Evolutionary conservation across 2,888 invertebrate genomes (phyloP), one percentile per base, ranked within the genome.

Genomic region (Psylliodes chrysocephalus): DNA sequence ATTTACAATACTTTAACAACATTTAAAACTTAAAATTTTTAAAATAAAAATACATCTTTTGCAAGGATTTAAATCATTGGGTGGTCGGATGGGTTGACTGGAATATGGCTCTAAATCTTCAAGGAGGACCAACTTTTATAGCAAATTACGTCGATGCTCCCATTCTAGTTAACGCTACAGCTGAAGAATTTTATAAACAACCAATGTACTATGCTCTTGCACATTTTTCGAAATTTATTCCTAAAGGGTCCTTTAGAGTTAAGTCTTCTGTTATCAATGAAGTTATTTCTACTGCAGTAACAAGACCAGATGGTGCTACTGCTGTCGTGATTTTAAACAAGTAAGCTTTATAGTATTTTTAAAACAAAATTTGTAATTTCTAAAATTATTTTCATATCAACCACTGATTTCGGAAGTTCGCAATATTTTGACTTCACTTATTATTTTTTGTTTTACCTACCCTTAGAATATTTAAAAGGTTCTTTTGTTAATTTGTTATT

Each of bases 1-100:
- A n/a, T n/a, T n/a, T n/a, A n/a, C n/a, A n/a, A n/a, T n/a, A n/a
- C n/a, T n/a, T n/a, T n/a, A n/a, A n/a, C n/a, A n/a, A n/a, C n/a
- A n/a, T n/a, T n/a, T n/a, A n/a, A n/a, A n/a, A n/a, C n/a, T n/a
- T n/a, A n/a, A n/a, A n/a, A n/a, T n/a, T n/a, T n/a, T n/a, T n/a
- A n/a, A n/a, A n/a, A n/a, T n/a, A n/a, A n/a, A n/a, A n/a, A n/a
- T n/a, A n/a, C n/a, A n/a, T 22, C 44, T 35, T 30, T 60, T 60
- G 30, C 14, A n/a, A 91, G 87, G 90, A 92, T 80, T 76, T 94
- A 15, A 88, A 90, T 72, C 87, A 93, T 79, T 91, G 89, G 83
- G 89, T 91, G 88, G 86, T 86, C 15, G 95, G 93, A 1, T 96
- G 95, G 95, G 86, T 93, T 0, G 95, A 96, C 79, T 96, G 95